A percentile compares a stretch with the other conserved stretches of the same genome.
Evolutionary conservation across 2,113 vertebrate genomes (phyloP).

Genomic region (Petromus typicus): DNA sequence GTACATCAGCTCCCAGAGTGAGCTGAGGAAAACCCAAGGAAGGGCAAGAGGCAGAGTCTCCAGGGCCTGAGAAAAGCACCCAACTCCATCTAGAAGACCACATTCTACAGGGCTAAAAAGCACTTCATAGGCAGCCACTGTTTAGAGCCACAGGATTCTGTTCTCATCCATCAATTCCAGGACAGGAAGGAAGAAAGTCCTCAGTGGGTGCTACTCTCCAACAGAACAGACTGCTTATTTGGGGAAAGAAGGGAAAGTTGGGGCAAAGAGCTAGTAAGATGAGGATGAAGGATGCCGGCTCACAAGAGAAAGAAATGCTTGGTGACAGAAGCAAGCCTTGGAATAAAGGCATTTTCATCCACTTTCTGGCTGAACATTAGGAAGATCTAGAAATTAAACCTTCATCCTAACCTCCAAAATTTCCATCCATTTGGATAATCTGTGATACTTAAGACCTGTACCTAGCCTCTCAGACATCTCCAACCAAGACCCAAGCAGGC

Average conservation of each 20-base stretch:
- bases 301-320: neutral
- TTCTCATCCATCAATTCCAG: neutral
- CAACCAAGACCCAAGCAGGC: neutral
- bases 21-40: no score
- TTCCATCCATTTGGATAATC: neutral
- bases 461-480: neutral
- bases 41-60: neutral
- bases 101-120: no score
- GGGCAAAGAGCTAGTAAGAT: neutral
- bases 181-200: neutral
- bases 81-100: neutral
- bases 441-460: neutral
- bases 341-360: neutral
- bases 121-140: neutral
- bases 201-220: neutral
- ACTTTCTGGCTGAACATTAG: neutral
- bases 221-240: neutral
- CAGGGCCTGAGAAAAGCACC: neutral
- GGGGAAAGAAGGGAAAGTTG: rapidly evolving
- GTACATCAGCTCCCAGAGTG: neutral
- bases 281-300: neutral
- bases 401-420: neutral
- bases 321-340: neutral
- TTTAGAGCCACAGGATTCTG: neutral
- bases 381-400: neutral